A percentile compares a stretch with the other conserved stretches of the same genome.
Conservation (phyloP, 2,113 vertebrate species). For the Cacatua alba region DNA sequence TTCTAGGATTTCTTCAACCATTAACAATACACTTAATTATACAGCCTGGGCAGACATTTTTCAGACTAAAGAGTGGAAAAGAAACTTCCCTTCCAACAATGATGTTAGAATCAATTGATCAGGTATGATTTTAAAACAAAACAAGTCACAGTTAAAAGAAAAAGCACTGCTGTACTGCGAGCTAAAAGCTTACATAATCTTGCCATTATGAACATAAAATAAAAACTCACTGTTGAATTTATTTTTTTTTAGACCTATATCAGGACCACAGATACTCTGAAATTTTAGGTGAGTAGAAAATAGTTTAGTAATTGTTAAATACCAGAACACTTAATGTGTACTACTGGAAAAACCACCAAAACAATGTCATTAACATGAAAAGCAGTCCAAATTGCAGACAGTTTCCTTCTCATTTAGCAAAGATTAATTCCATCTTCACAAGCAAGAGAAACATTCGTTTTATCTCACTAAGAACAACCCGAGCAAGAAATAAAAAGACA, state of each 20-base stretch:
- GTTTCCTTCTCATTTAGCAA: conserved; percentile 31
- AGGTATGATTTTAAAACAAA: neutral
- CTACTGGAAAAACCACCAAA: conserved; percentile 40
- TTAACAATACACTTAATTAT: neutral
- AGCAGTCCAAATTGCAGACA: neutral
- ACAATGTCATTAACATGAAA: conserved; percentile 16
- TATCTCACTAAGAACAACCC: neutral
- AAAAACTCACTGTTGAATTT: neutral
- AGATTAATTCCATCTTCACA: conserved; percentile 13
- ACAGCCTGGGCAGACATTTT: neutral
- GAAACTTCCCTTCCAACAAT: neutral
- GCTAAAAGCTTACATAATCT: neutral
- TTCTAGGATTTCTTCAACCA: neutral
- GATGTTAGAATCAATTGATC: neutral
- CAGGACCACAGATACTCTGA: neutral
- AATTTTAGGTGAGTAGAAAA: neutral
- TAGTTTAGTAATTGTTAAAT: conserved; percentile 6
- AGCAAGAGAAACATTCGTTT: neutral
- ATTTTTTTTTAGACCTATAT: neutral
- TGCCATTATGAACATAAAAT: neutral
- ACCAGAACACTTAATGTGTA: neutral
- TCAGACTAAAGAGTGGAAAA: neutral
- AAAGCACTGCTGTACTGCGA: neutral
- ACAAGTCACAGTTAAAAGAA: neutral
- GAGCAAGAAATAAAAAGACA: neutral